Evolutionary conservation across 2,797 vertebrate genomes (phyloP).

Genomic region (Halcyon leucocephala): DNA sequence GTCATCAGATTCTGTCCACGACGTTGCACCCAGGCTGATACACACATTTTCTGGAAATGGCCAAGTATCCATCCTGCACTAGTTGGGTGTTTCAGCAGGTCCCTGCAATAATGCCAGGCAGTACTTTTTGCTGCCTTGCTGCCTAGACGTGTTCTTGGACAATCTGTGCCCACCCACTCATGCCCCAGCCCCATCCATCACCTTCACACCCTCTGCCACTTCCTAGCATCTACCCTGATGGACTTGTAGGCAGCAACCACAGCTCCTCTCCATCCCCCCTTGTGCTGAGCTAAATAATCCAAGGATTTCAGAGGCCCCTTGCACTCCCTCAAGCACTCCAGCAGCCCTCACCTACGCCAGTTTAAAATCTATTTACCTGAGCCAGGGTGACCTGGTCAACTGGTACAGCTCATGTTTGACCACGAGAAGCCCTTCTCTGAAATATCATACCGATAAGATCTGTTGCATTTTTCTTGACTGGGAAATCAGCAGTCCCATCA

Average conservation of each 20-base stretch:
- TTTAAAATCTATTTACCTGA: background rate
- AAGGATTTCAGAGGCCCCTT: background rate
- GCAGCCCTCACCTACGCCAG: background rate
- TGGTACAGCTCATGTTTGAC: background rate
- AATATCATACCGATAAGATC: background rate
- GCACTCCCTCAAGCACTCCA: background rate
- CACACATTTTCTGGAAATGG: background rate
- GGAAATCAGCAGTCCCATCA: slow-evolving; percentile 32
- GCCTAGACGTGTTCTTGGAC: background rate
- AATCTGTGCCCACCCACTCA: background rate
- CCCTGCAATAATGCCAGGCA: background rate
- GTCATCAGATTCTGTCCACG: background rate
- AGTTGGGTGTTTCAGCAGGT: background rate
- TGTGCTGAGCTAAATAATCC: background rate
- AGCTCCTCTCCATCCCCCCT: background rate
- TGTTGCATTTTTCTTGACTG: slow-evolving; percentile 3
- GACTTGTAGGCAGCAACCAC: background rate
- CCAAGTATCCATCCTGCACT: background rate
- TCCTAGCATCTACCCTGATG: background rate
- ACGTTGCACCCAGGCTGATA: background rate
- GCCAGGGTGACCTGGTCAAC: background rate
- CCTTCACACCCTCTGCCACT: background rate
- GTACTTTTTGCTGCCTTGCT: background rate
- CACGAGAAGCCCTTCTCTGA: background rate
- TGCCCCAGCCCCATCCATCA: background rate